phyloP scores from a whole-genome alignment of 1,140 invertebrate species.

The Drosophila sulfurigaster region DNA sequence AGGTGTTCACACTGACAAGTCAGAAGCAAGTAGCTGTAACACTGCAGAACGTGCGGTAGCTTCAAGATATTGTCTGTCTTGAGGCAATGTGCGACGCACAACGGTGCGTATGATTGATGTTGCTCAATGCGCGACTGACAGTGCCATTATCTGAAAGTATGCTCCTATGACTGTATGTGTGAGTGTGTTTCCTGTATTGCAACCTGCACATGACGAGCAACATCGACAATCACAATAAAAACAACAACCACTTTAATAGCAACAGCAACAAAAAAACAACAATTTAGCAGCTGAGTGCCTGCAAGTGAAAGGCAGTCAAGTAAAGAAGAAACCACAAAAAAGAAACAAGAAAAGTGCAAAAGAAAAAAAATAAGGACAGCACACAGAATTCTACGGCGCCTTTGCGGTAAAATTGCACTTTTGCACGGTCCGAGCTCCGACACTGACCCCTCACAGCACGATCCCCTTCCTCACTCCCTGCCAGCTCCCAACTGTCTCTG shows the following conservation, averaged over 20 bases:
- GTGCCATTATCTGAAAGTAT: conserved; percentile 66
- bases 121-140: conserved; percentile 69
- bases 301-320: conserved; percentile 23
- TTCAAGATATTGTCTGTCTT: conserved; percentile 61
- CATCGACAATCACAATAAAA: conserved; percentile 34
- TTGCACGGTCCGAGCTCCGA: conserved; percentile 13
- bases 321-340: conserved; percentile 2
- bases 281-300: conserved; percentile 21
- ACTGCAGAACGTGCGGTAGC: conserved; percentile 24
- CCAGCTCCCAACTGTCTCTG: conserved; percentile 4
- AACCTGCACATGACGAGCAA: conserved; percentile 50
- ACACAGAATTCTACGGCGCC: neutral
- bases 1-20: conserved; percentile 37
- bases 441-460: neutral
- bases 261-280: conserved; percentile 31
- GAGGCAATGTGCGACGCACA: conserved; percentile 49
- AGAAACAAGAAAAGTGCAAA: neutral
- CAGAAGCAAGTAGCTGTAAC: conserved; percentile 29
- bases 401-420: conserved; percentile 26
- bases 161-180: conserved; percentile 12
- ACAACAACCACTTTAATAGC: conserved; percentile 26
- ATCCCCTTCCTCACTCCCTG: neutral
- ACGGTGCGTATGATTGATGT: conserved; percentile 77
- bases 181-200: conserved; percentile 19
- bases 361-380: conserved; percentile 9